Percentiles rank a stretch among this genome's conserved stretches.
Evolutionary conservation across 2,113 vertebrate species (phyloP).

Genomic region (Notarius quadriscutis): DNA sequence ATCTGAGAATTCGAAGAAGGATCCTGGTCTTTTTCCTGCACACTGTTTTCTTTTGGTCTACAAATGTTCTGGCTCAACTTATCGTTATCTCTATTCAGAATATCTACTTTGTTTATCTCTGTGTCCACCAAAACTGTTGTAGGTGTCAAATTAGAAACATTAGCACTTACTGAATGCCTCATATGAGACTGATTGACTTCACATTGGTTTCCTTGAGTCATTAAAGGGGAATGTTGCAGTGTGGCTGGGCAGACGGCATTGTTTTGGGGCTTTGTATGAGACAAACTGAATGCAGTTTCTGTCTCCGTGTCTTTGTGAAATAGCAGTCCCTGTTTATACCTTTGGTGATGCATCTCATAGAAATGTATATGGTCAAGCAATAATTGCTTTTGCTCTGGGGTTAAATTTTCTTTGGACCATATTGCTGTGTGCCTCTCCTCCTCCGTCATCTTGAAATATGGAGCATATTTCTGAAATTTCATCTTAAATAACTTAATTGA

Average conservation of each 20-base stretch:
- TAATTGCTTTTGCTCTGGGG: constrained; percentile 47
- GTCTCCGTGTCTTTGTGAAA: constrained; percentile 23
- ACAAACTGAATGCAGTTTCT: background rate
- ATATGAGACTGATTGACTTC: constrained; percentile 2
- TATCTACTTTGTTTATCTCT: constrained; percentile 3
- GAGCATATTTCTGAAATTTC: constrained; percentile 56
- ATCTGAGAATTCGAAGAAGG: background rate
- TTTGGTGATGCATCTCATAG: constrained; percentile 51
- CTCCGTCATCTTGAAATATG: constrained; percentile 46
- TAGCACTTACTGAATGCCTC: background rate
- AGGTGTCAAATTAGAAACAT: constrained; percentile 18
- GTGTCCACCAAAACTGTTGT: background rate
- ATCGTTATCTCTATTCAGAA: constrained; percentile 1
- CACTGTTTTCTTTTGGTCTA: background rate
- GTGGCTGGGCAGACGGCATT: background rate
- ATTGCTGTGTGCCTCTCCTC: constrained; percentile 43
- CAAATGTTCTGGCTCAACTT: constrained; percentile 4
- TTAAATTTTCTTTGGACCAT: constrained; percentile 44
- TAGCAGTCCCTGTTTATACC: constrained; percentile 40
- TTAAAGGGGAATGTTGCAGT: background rate
- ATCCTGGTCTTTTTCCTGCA: constrained; percentile 24
- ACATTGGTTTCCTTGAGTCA: background rate
- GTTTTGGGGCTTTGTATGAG: constrained; percentile 28
- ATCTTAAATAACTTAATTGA: constrained; percentile 51
- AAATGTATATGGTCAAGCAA: constrained; percentile 45